These are phyloP conservation scores for Chroicocephalus ridibundus DNA, from an alignment of 2,113 vertebrate genomes.

Conservation along the genomic window DNA sequence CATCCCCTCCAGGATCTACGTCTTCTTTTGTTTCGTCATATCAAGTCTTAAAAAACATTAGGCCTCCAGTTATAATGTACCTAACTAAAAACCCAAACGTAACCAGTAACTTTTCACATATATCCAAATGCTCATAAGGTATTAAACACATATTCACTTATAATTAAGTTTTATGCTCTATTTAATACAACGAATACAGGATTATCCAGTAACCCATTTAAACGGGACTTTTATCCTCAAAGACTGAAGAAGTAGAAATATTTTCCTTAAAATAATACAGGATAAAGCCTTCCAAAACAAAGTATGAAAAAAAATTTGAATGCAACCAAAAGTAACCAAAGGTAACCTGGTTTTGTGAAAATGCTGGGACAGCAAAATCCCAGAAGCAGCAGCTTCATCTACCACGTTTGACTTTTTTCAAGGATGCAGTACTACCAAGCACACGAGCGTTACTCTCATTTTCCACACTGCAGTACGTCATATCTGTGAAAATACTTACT, in stretches of 20 bases:
- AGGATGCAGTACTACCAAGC: background rate
- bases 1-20: background rate
- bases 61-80: background rate
- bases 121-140: background rate
- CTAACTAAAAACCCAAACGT: background rate
- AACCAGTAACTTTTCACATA: background rate
- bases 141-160: background rate
- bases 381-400: background rate
- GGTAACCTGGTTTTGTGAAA: background rate
- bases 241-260: background rate
- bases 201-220: background rate
- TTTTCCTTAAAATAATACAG: background rate
- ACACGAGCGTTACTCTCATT: background rate
- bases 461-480: background rate
- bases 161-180: background rate
- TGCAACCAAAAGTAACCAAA: background rate
- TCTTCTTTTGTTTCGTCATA: background rate
- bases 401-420: background rate
- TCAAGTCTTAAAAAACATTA: background rate
- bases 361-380: background rate
- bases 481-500: background rate
- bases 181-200: background rate
- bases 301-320: background rate
- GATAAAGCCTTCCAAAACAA: background rate
- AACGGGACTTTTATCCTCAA: background rate